Percentiles rank a stretch among this genome's conserved stretches.
Evolutionary conservation across 64 coral and sea anemone genomes (phyloP).

Genomic region (Dendronephthya gigantea): DNA sequence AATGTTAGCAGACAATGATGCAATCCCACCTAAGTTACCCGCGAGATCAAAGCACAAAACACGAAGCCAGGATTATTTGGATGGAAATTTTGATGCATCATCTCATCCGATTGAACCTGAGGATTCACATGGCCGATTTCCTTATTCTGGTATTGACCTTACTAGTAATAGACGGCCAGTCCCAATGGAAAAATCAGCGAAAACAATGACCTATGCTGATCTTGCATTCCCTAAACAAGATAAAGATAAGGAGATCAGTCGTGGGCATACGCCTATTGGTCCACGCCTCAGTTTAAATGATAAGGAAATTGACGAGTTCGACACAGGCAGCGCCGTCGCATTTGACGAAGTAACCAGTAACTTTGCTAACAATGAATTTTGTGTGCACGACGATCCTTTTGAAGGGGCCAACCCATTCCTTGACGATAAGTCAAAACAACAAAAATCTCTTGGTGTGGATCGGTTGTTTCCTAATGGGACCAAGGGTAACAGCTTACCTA

Average conservation of each 20-base stretch:
- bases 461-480: background rate
- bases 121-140: background rate
- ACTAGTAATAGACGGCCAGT: background rate
- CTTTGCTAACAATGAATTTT: background rate
- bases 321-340: background rate
- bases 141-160: background rate
- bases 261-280: background rate
- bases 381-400: background rate
- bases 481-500: background rate
- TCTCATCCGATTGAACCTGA: background rate
- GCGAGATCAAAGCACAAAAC: background rate
- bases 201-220: background rate
- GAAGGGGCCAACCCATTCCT: background rate
- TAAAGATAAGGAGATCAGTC: background rate
- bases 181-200: background rate
- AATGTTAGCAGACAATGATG: background rate
- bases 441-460: background rate
- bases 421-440: background rate
- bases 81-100: background rate
- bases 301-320: background rate
- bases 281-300: conserved; percentile 8
- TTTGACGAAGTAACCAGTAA: background rate
- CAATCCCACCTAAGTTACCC: background rate
- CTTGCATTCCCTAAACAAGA: background rate
- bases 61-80: background rate